These are phyloP conservation scores for Neoniphon sammara DNA, from an alignment of 2,797 vertebrate species.

Conservation along the genomic window DNA sequence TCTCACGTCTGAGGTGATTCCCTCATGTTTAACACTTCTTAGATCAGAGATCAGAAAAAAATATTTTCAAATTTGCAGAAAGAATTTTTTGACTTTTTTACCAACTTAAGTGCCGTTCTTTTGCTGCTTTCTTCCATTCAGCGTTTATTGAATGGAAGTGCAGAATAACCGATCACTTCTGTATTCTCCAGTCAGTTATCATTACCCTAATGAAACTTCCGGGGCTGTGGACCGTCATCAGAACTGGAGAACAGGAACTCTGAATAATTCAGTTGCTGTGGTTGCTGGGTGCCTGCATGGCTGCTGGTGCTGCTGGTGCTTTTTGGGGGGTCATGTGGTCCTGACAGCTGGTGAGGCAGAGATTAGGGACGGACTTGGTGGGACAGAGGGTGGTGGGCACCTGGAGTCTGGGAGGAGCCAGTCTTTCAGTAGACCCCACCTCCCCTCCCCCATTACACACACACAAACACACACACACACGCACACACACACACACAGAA, in stretches of 20 bases:
- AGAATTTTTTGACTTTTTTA: not conserved
- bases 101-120: not conserved
- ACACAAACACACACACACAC: not conserved
- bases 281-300: conserved; percentile 50
- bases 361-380: conserved; percentile 74
- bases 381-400: conserved; percentile 60
- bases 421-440: conserved; percentile 40
- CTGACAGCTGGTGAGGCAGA: conserved; percentile 81
- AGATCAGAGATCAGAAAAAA: not conserved
- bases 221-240: conserved; percentile 6
- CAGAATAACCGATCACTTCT: not conserved
- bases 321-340: conserved; percentile 70
- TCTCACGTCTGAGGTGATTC: not conserved
- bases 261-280: conserved; percentile 73
- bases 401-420: conserved; percentile 67
- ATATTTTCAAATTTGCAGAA: not conserved
- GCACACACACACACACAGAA: not conserved
- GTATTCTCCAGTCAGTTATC: not conserved
- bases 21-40: not conserved
- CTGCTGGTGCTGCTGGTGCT: conserved; percentile 53
- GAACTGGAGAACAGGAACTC: conserved; percentile 32
- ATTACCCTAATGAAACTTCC: conserved; percentile 19
- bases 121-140: not conserved
- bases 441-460: not conserved
- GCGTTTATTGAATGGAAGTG: not conserved